phyloP scores from a whole-genome alignment of 2,113 vertebrate genomes.

The Clarias batrachus region DNA sequence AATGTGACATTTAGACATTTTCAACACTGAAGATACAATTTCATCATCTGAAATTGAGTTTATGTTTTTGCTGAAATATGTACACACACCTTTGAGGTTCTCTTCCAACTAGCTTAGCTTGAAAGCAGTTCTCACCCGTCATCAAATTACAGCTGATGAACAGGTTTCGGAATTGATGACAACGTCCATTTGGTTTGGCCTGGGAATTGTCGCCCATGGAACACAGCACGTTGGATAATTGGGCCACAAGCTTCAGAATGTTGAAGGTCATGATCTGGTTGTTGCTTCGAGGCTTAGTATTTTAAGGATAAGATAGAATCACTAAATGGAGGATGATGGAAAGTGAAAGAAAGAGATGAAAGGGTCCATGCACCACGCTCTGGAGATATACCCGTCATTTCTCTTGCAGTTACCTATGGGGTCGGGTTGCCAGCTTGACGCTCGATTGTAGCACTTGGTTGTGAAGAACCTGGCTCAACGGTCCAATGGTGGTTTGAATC shows the following conservation, averaged over 20 bases:
- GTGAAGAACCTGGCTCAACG: too few relatives aligned
- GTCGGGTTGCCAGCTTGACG: too few relatives aligned
- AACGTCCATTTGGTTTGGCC: too few relatives aligned
- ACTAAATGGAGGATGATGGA: neutral
- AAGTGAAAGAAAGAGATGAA: neutral
- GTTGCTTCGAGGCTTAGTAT: neutral
- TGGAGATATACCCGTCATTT: too few relatives aligned
- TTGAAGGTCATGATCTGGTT: neutral
- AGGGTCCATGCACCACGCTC: neutral
- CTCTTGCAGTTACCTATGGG: too few relatives aligned
- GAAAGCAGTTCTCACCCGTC: neutral
- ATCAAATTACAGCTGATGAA: neutral
- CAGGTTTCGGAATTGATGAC: neutral
- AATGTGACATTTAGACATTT: constrained; percentile 47
- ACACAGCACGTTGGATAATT: neutral
- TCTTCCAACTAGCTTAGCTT: neutral
- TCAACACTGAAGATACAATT: constrained; percentile 32
- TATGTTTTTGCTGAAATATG: constrained; percentile 2
- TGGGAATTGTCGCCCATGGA: neutral
- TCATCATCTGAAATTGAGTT: constrained; percentile 1
- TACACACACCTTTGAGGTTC: neutral
- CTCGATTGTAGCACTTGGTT: neutral
- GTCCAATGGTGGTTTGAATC: too few relatives aligned
- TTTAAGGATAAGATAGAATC: neutral
- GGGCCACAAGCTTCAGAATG: neutral